These are phyloP conservation scores for Threskiornis aethiopicus DNA, from an alignment of 2,797 vertebrate species.

Conservation along the genomic window DNA sequence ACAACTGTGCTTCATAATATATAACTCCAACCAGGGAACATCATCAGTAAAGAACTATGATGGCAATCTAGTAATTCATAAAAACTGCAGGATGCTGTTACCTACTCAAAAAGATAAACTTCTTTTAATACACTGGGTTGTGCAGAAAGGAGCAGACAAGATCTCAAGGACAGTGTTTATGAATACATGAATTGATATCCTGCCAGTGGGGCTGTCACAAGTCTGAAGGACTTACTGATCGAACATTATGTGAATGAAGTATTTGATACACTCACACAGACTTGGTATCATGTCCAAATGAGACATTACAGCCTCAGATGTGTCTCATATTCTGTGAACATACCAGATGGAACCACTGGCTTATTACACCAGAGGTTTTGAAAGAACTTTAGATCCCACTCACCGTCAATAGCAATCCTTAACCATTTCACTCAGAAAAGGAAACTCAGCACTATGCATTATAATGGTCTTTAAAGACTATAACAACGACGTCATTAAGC, in stretches of 20 bases:
- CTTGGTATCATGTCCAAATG: not conserved
- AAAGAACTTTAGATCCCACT: not conserved
- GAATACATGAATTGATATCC: conserved; percentile 11
- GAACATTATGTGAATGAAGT: conserved; percentile 34
- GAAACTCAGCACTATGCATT: not conserved
- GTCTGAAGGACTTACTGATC: conserved; percentile 51
- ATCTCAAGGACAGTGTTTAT: conserved; percentile 48
- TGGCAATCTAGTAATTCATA: conserved; percentile 44
- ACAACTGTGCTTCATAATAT: not conserved
- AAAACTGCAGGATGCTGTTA: not conserved
- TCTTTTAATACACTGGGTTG: conserved; percentile 5
- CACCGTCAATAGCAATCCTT: not conserved
- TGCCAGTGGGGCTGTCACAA: not conserved
- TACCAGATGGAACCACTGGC: not conserved
- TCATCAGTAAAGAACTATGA: not conserved
- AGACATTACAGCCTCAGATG: not conserved
- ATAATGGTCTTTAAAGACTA: not conserved
- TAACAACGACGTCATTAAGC: not conserved
- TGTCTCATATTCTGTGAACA: not conserved
- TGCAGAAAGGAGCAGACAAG: conserved; percentile 41
- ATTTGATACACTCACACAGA: conserved; percentile 16
- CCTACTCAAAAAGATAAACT: conserved; percentile 21
- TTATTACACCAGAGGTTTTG: not conserved
- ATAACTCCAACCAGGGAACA: not conserved
- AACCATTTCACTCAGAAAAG: not conserved